These are phyloP conservation scores for Spilosoma lubricipeda DNA, from an alignment of 2,888 invertebrate species.

Conservation along the genomic window DNA sequence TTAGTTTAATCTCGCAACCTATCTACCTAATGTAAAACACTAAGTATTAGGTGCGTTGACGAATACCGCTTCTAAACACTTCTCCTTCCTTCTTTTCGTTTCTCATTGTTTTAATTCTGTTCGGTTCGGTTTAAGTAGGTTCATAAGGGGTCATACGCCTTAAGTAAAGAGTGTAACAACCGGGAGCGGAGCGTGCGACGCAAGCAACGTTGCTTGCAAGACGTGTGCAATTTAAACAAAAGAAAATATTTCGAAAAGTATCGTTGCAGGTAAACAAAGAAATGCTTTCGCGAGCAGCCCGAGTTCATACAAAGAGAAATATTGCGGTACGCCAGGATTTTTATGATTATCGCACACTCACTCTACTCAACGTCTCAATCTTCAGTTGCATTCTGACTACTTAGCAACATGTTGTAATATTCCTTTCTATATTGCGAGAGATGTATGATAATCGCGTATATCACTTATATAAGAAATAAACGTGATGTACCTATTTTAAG, in stretches of 20 bases:
- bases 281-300: slow-evolving; percentile 71
- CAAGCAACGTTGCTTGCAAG: slow-evolving; percentile 67
- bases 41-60: background rate
- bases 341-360: slow-evolving; percentile 81
- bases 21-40: background rate
- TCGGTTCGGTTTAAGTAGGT: background rate
- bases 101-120: background rate
- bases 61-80: background rate
- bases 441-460: background rate
- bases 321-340: slow-evolving; percentile 79
- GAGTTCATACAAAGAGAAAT: slow-evolving; percentile 82
- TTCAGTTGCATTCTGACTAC: slow-evolving; percentile 69
- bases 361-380: slow-evolving; percentile 75
- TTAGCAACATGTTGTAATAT: slow-evolving; percentile 60
- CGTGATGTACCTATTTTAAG: background rate
- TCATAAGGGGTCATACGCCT: background rate
- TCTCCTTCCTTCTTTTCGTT: background rate
- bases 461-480: background rate
- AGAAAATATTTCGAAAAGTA: slow-evolving; percentile 83
- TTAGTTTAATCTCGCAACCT: background rate
- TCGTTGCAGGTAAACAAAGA: slow-evolving; percentile 82
- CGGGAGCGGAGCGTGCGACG: slow-evolving; percentile 26
- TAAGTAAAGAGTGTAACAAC: slow-evolving; percentile 10
- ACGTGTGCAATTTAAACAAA: slow-evolving; percentile 80
- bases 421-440: slow-evolving; percentile 42